phyloP scores from a whole-genome alignment of 1,140 invertebrate species.

The Cotesia chilonis region DNA sequence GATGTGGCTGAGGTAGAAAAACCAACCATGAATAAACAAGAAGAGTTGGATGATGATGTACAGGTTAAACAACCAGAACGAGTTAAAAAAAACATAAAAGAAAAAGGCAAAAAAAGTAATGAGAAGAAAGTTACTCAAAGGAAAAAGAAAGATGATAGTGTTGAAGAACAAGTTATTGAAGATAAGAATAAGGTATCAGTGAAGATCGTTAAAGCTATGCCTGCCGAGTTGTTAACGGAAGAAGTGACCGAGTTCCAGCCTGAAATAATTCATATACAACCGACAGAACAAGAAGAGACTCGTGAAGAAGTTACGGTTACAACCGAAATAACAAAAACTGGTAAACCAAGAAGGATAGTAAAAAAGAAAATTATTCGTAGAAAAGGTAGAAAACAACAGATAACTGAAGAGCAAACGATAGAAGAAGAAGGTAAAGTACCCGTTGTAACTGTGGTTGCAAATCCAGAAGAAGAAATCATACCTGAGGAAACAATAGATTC shows the following conservation, averaged over 20 bases:
- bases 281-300: constrained; percentile 27
- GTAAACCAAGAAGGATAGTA: constrained; percentile 38
- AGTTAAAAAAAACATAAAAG: too few relatives aligned
- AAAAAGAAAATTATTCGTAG: constrained; percentile 39
- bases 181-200: too few relatives aligned
- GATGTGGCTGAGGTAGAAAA: too few relatives aligned
- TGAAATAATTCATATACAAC: constrained; percentile 27
- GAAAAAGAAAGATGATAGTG: too few relatives aligned
- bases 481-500: constrained; percentile 39
- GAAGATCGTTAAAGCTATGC: too few relatives aligned
- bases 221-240: constrained; percentile 12
- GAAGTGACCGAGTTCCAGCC: constrained; percentile 25
- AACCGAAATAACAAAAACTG: constrained; percentile 38
- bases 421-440: constrained; percentile 41
- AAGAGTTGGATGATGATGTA: not conserved
- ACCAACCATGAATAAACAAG: not conserved
- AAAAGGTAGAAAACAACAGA: constrained; percentile 37
- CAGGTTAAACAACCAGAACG: too few relatives aligned
- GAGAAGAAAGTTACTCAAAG: too few relatives aligned
- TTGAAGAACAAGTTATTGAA: too few relatives aligned
- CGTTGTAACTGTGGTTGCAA: constrained; percentile 44
- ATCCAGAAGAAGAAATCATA: constrained; percentile 39
- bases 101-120: too few relatives aligned
- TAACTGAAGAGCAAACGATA: constrained; percentile 40
- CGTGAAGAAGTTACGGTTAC: constrained; percentile 40